Evolutionary conservation across 2,888 invertebrate genomes (phyloP).

Genomic region (Ophion obscuratus): DNA sequence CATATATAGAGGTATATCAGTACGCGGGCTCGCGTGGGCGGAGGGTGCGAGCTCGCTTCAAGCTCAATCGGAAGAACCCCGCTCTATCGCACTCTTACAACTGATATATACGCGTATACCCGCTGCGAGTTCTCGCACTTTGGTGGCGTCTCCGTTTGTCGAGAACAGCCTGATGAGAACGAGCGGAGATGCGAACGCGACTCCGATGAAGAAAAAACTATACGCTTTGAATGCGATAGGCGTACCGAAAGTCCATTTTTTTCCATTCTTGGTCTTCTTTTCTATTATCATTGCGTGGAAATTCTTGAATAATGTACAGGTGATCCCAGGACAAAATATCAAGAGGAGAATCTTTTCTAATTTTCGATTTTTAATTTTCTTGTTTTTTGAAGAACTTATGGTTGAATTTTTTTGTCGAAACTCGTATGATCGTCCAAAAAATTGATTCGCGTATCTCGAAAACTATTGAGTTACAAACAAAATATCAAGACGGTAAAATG

Average conservation of each 20-base stretch:
- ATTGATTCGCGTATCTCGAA: no score
- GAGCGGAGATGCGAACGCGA: slow-evolving; percentile 24
- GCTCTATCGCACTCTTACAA: slow-evolving; percentile 37
- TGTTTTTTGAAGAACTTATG: no score
- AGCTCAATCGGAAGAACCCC: slow-evolving; percentile 30
- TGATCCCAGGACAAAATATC: no score
- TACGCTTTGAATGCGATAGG: slow-evolving; percentile 15
- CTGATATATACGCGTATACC: slow-evolving; percentile 11
- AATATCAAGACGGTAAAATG: no score
- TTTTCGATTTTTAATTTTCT: no score
- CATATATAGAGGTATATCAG: not conserved
- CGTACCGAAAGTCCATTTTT: slow-evolving; percentile 4
- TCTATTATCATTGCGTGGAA: not conserved
- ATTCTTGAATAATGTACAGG: not conserved
- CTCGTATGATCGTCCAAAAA: no score
- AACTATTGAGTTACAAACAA: no score
- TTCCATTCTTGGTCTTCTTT: not conserved
- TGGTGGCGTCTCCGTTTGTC: slow-evolving; percentile 48
- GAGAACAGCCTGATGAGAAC: slow-evolving; percentile 28
- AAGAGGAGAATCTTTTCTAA: no score
- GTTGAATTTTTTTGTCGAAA: no score
- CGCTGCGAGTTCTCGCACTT: slow-evolving; percentile 57
- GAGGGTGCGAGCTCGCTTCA: slow-evolving; percentile 53
- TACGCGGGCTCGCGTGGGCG: slow-evolving; percentile 34
- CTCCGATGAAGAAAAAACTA: slow-evolving; percentile 2